Base-by-base conservation (phyloP, 2,113 vertebrate genomes). In the Microcebus ravelobensis region DNA sequence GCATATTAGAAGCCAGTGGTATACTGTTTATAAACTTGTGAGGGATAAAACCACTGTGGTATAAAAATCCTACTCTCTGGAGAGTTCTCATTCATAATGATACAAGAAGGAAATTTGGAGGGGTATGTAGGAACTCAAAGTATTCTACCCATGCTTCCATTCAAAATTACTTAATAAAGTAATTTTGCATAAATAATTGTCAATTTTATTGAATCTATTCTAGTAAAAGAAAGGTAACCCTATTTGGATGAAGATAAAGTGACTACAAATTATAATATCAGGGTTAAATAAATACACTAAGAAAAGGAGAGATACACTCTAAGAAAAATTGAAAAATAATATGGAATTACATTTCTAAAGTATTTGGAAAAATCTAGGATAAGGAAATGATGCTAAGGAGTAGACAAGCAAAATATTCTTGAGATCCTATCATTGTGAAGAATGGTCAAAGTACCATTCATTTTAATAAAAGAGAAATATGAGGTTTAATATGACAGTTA, bases 11-110 rank as follows among this genome's bases (percentile, higher is more conserved):
- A 61, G 34, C 57, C 57, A 18, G 31, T 55, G 9, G 23, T 59
- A 71, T n/a, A 76, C 59, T 57, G 61, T 63, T 94, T 94, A 42
- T 48, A 76, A 92, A 92, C 14, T 65, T 90, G 48, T 52, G 20
- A 86, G 23, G 21, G 50, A 80, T 61, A 83, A 90, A 84, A 25
- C 7, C 7, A 67, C 10, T 76, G 5, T 52, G 45, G 4, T 48
- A 21, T 87, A 96, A 87, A 92, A 89, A 63, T 68, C 8, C 45
- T 92, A n/a, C 6, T 81, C 17, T 79, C 21, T 79, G 76, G 80
- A 48, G 68, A 67, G 17, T 36, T 85, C 23, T 15, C 18, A n/a
- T 87, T 92, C 20, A 61, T 34, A 36, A 36, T 34, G 27, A 57
- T 6, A 50, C 59, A 87, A 65, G 25, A 92, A 15, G 4, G 10